A percentile compares a stretch with the other conserved stretches of the same genome.
Evolutionary conservation across 2,888 invertebrate genomes (phyloP).

Genomic region (Bombyx huttoni): DNA sequence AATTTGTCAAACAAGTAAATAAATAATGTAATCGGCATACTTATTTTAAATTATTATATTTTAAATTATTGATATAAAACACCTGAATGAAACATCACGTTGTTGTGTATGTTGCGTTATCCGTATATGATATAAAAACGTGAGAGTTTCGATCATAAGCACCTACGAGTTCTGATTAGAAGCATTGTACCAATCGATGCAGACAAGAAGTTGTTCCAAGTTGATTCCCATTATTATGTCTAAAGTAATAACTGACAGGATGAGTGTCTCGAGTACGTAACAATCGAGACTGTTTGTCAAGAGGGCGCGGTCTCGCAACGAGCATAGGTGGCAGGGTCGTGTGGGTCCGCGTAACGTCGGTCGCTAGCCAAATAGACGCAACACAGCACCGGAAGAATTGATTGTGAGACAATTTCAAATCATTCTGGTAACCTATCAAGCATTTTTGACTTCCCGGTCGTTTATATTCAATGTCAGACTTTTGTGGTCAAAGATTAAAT

Average conservation of each 20-base stretch:
- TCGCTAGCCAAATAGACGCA: conserved; percentile 21
- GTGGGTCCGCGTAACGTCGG: conserved; percentile 18
- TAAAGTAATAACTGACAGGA: conserved; percentile 13
- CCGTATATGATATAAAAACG: conserved; percentile 1
- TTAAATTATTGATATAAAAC: too few relatives aligned
- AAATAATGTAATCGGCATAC: too few relatives aligned
- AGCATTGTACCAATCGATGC: conserved; percentile 13
- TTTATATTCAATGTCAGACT: conserved; percentile 16
- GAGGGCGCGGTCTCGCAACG: conserved; percentile 16
- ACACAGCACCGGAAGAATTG: conserved; percentile 44
- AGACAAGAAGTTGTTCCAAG: conserved; percentile 11
- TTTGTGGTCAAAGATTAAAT: conserved; percentile 8
- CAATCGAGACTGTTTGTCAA: conserved; percentile 22
- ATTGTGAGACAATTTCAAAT: conserved; percentile 64
- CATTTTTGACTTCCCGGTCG: conserved; percentile 43
- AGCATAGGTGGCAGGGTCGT: conserved; percentile 15
- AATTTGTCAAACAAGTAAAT: too few relatives aligned
- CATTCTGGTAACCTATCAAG: conserved; percentile 36
- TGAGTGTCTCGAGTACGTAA: conserved; percentile 12
- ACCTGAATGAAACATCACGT: too few relatives aligned
- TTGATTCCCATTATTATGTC: conserved; percentile 18
- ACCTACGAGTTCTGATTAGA: background rate
- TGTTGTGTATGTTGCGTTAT: too few relatives aligned
- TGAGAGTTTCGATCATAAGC: conserved; percentile 2
- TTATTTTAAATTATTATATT: too few relatives aligned